Base-by-base conservation (phyloP, 2,888 invertebrate genomes). In the Tortrix viridana region DNA sequence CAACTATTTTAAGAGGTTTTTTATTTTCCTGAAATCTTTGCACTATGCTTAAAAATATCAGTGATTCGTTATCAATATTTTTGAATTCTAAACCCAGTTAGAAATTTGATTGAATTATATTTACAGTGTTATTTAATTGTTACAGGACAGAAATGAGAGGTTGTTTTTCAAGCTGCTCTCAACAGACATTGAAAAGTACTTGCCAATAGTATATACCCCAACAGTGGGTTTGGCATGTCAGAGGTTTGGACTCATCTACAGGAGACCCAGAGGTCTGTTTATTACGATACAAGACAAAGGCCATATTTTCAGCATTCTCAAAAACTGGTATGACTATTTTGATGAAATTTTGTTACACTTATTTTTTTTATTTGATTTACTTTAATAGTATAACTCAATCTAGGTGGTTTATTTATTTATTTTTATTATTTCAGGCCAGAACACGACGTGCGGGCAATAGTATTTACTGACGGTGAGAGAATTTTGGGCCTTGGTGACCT, bases 151-250 rank as follows among this genome's bases (percentile, higher is more conserved):
- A 81, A 99, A 99, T 89, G 99, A 99, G 90, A 96, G 97, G 79
- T 93, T 99, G 70, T 99, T 98, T 93, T 99, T 98, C 92, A 95
- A 97, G 67, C 94, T 99, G 52, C 88, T 99, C 50, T 94, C 96
- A 67, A 98, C 99, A 87, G 97, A 99, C 85, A 96, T 98, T 66
- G 98, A 98, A 85, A 95, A 96, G 80, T 95, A 98, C 89, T 96
- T 99, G 95, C 99, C 99, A 0, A 98, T 99, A 76, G 98, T 99
- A 18, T 99, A 99, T 85, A 99, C 99, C 0, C 99, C 99, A 0
- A 99, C 99, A 0, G 99, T 99, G 18, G 99, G 99, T 1, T 92
- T 97, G 80, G 99, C 99, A 0, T 99, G 99, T 84, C 99, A 99
- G 91, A 97, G 97, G 79, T 99, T 98, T 80, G 99, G 99, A 48